phyloP scores from a whole-genome alignment of 2,888 invertebrate species.

The Fragum fragum region DNA sequence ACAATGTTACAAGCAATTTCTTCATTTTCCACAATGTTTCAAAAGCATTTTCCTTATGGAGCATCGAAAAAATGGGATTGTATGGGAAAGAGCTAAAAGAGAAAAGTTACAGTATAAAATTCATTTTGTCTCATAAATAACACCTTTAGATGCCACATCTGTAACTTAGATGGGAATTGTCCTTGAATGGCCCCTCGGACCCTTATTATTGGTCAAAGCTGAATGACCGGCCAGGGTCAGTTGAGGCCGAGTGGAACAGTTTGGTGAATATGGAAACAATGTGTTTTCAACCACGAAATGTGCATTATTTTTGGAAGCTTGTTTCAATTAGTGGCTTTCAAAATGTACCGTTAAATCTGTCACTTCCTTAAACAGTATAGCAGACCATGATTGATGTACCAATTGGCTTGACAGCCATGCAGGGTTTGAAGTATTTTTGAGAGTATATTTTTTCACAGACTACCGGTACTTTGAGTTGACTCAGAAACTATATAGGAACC shows the following conservation, averaged over 20 bases:
- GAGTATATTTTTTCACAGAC: no score
- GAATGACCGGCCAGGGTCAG: conserved; percentile 33
- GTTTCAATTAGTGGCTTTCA: conserved; percentile 31
- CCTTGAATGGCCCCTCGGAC: conserved; percentile 30
- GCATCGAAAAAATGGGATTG: no score
- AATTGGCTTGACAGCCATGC: not conserved
- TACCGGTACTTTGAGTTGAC: no score
- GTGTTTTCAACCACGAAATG: conserved; percentile 1
- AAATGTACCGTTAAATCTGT: conserved; percentile 30
- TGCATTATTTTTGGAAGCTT: conserved; percentile 28
- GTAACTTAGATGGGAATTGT: conserved; percentile 13
- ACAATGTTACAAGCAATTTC: no score
- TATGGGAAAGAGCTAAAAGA: no score
- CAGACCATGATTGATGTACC: conserved; percentile 8
- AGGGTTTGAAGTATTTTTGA: not conserved
- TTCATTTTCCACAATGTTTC: no score
- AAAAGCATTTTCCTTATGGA: no score
- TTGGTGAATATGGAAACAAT: conserved; percentile 28
- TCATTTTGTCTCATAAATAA: no score
- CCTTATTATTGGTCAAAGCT: conserved; percentile 27
- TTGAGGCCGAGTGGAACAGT: conserved; percentile 30
- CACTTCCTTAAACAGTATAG: conserved; percentile 12
- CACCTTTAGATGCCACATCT: not conserved
- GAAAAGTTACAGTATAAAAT: no score
- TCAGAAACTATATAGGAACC: no score